phyloP scores from a whole-genome alignment of 2,888 invertebrate genomes.

The Heliconius ethilla region DNA sequence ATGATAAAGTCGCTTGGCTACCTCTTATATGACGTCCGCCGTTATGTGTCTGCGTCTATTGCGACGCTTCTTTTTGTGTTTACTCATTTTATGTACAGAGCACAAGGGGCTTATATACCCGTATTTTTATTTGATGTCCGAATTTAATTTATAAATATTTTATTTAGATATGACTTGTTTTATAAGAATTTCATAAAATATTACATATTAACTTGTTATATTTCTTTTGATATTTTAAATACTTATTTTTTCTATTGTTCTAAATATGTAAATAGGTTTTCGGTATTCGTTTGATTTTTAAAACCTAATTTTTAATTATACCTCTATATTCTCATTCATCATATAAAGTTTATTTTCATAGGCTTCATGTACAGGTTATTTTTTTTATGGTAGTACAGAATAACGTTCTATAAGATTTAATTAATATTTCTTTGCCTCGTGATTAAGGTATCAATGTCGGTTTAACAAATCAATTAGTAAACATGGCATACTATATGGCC shows the following conservation, averaged over 20 bases:
- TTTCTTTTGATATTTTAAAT: not conserved
- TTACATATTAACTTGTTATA: not conserved
- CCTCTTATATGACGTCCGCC: slow-evolving; percentile 33
- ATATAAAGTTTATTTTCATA: not conserved
- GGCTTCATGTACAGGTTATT: not conserved
- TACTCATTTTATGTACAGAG: slow-evolving; percentile 1
- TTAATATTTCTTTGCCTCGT: not conserved
- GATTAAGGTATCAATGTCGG: slow-evolving; percentile 30
- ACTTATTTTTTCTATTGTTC: not conserved
- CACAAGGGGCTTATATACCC: slow-evolving; percentile 12
- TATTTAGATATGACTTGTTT: not conserved
- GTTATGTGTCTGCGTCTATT: slow-evolving; percentile 45
- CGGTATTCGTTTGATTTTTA: too few relatives aligned
- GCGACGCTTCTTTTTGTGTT: slow-evolving; percentile 48
- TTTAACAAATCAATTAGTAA: slow-evolving; percentile 38
- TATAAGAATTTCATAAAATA: not conserved
- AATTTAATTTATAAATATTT: not conserved
- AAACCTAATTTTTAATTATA: not conserved
- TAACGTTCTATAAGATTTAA: not conserved
- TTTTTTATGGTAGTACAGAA: not conserved
- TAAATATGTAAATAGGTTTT: too few relatives aligned
- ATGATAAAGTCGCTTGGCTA: slow-evolving; percentile 16
- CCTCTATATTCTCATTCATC: not conserved
- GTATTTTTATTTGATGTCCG: not conserved
- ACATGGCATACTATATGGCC: slow-evolving; percentile 23